phyloP scores from a whole-genome alignment of 2,113 vertebrate genomes.

The Tachycineta bicolor region DNA sequence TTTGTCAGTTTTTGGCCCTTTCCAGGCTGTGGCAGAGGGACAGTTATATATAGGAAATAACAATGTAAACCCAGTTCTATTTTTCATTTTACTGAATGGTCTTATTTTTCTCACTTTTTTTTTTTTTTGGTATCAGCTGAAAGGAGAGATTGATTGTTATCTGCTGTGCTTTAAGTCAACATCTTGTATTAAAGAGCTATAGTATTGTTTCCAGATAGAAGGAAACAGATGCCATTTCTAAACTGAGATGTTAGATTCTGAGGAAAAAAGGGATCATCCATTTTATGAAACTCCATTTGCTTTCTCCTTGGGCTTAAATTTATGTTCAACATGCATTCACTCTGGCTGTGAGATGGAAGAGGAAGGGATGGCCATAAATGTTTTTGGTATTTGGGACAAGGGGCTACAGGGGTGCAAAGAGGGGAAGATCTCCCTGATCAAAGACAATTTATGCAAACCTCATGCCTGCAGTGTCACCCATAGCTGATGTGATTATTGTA shows the following conservation, averaged over 20 bases:
- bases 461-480: not conserved
- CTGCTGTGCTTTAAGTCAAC: not conserved
- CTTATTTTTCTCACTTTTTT: not conserved
- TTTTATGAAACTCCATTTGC: not conserved
- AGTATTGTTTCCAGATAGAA: not conserved
- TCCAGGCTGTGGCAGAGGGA: not conserved
- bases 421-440: not conserved
- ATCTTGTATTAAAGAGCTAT: not conserved
- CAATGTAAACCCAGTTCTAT: not conserved
- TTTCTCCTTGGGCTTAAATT: not conserved
- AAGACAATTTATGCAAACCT: not conserved
- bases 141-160: not conserved
- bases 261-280: not conserved
- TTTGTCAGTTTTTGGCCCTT: not conserved
- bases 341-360: not conserved
- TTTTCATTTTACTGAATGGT: not conserved
- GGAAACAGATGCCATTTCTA: not conserved
- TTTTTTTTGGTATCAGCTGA: not conserved
- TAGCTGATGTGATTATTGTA: not conserved
- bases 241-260: not conserved
- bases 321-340: not conserved
- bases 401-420: not conserved
- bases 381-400: not conserved
- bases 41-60: not conserved
- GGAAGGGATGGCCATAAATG: not conserved